Conservation (phyloP, 2,888 invertebrate species). For the Acronicta psi region DNA sequence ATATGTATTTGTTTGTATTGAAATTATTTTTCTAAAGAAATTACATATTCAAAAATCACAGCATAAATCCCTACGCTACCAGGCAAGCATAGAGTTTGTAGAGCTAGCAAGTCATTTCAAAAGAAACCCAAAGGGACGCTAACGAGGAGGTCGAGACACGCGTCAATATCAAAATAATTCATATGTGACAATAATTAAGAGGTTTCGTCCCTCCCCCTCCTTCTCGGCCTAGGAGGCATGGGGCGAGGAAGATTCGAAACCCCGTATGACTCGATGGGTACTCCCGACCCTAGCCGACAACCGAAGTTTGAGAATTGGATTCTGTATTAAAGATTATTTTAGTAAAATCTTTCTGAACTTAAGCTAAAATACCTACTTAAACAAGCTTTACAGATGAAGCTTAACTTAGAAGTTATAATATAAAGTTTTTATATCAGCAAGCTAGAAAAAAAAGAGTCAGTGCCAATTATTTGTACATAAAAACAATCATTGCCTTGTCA, state of each 20-base stretch:
- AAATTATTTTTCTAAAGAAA: too few relatives aligned
- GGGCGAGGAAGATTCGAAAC: conserved; percentile 57
- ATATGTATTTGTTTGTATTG: too few relatives aligned
- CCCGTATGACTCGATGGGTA: conserved; percentile 68
- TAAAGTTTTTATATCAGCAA: background rate
- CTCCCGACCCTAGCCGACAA: conserved; percentile 53
- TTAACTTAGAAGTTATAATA: too few relatives aligned
- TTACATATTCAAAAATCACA: too few relatives aligned
- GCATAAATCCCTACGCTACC: conserved; percentile 35
- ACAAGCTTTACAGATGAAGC: too few relatives aligned
- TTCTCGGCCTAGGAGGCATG: conserved; percentile 63
- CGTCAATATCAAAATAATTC: conserved; percentile 86
- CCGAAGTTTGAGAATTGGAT: conserved; percentile 62
- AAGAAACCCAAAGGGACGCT: conserved; percentile 62
- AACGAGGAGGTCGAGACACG: conserved; percentile 64
- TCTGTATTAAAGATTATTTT: conserved; percentile 58
- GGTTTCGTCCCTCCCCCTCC: conserved; percentile 64
- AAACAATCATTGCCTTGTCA: too few relatives aligned
- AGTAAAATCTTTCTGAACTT: conserved; percentile 25
- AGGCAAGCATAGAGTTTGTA: conserved; percentile 42
- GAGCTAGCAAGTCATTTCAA: conserved; percentile 49
- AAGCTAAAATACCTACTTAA: too few relatives aligned
- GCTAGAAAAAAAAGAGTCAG: background rate
- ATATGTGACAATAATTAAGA: conserved; percentile 87
- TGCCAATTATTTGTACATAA: too few relatives aligned